Evolutionary conservation across 2,888 invertebrate genomes (phyloP), one percentile per base, ranked within the genome.

Genomic region (Tanaodytes sp.): DNA sequence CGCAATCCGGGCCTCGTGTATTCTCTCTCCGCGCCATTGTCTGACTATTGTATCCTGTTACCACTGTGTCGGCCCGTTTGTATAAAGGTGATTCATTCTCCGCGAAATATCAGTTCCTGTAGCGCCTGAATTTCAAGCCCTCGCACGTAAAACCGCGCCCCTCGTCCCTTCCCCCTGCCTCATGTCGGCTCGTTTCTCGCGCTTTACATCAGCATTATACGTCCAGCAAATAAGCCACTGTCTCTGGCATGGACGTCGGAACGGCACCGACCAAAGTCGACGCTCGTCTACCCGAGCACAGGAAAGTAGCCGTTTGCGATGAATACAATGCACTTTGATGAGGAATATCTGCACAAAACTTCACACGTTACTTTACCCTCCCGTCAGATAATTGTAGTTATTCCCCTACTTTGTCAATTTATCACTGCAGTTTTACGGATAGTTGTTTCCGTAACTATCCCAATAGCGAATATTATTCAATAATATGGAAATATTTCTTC

Each of bases 61-160:
- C 83, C 77, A 76, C 82, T 77, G 79, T 73, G 76, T 76, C 77
- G 75, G 75, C 72, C 73, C 76, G 81, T 78, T 80, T 79, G 76
- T 79, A 79, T 76, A 78, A 77, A 75, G 76, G 79, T 82, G 81
- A 83, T 83, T 82, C 82, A 83, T 83, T 82, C 77, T 78, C 82
- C 73, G 76, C 77, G 79, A 81, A 83, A 82, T 83, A 83, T 83
- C 83, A 82, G 82, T 80, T 81, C 80, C 82, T 80, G 79, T 73
- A 73, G 75, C 73, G 76, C 73, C 75, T 80, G 78, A 78, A 80
- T 80, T 80, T 79, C 77, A 75, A 77, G 75, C 73, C 63, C 68
- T 71, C 48, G 59, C 73, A 70, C 73, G 76, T 75, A 74, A 72
- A 73, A 45, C 15, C 2, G 15, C 23, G n/a, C 5, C 40, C 16